Base-by-base conservation (phyloP, 2,888 invertebrate species). In the Brachypalpus laphriformis region DNA sequence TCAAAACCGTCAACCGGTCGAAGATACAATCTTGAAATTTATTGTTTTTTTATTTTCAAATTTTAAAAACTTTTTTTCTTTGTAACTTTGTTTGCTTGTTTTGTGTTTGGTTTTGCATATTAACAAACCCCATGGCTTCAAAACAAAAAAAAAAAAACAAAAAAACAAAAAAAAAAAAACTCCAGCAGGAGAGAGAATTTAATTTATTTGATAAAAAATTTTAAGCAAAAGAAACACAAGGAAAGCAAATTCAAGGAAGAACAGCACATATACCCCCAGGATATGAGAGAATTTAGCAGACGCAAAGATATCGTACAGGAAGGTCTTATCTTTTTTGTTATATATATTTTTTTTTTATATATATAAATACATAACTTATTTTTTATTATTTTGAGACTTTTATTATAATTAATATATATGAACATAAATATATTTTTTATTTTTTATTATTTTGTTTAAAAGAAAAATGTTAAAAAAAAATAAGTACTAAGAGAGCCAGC, bases 311-410 rank as follows among this genome's bases (percentile, higher is more conserved):
- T 72, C 72, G 72, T 77, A 72, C 65, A 66, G 56, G 77, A 82
- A 71, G 71, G 74, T 74, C 28, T 31, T 56, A 9, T 74, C 31
- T 72, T 80, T 40, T 71, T 83, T 78, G 47, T 78, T 83, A 83
- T 78, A 78, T 77, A 63, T 8, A 8, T 34, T 68, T 51, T 68
- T 78, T 74, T 65, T 66, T 61, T 51, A 65, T 68, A 25, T 34
- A 59, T 59, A 68, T 76, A 76, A 68, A 78, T 40, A 51, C 51
- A 82, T 77, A 76, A 82, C 57, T 82, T 77, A 82, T 82, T 82
- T 57, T 77, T 82, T 82, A 77, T 82, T 70, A 61, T 82, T 82
- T 82, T 82, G 72, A 82, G 59, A 77, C 66, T 77, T 61, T 72
- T 37, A 59, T 75, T 57, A 80, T 56, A 56, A 42, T 71, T 61